phyloP scores from a whole-genome alignment of 2,113 vertebrate species.

The Dasyurus viverrinus region DNA sequence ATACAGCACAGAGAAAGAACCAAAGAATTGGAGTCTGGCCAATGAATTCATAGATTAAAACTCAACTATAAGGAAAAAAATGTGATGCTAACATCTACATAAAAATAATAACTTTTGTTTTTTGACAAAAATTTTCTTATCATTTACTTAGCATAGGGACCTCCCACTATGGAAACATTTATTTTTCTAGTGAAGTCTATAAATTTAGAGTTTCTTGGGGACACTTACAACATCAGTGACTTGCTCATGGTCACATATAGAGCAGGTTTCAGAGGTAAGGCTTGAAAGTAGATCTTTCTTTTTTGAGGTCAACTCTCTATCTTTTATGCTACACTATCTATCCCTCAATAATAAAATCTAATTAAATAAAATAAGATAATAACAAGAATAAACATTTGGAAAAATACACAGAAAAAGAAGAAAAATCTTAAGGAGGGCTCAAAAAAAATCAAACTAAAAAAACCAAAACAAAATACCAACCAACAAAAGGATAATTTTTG shows the following conservation, averaged over 20 bases:
- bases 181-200: not conserved
- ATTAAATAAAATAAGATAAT: not conserved
- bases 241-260: not conserved
- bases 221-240: not conserved
- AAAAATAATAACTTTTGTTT: not conserved
- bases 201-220: not conserved
- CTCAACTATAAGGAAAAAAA: not conserved
- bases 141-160: not conserved
- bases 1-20: not conserved
- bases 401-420: not conserved
- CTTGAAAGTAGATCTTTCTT: not conserved
- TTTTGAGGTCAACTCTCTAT: not conserved
- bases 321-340: not conserved
- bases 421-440: not conserved
- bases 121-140: not conserved
- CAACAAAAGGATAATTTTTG: not conserved
- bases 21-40: not conserved
- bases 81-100: not conserved
- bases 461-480: too few relatives aligned
- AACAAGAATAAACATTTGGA: not conserved
- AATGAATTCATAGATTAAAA: not conserved
- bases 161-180: not conserved
- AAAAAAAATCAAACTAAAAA: too few relatives aligned
- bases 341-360: not conserved
- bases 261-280: not conserved